These are phyloP conservation scores for Lepidurus arcticus DNA, from an alignment of 1,140 invertebrate genomes.

Conservation along the genomic window DNA sequence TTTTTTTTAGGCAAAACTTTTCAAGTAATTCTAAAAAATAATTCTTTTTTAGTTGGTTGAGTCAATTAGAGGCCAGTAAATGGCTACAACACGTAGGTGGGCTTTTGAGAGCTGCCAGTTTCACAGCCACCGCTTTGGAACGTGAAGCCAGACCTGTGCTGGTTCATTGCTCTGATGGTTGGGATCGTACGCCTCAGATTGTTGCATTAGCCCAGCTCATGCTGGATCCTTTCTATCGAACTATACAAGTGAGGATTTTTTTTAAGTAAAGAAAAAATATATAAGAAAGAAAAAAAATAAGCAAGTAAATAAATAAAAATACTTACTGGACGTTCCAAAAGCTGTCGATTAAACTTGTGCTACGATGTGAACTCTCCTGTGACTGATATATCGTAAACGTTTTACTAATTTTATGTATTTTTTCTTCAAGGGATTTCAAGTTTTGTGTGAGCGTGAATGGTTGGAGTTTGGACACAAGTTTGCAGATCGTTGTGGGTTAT, in stretches of 20 bases:
- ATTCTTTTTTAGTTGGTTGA: constrained; percentile 66
- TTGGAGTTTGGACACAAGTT: constrained; percentile 96
- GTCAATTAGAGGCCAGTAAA: constrained; percentile 74
- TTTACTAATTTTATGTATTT: constrained; percentile 33
- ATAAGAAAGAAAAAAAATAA: constrained; percentile 26
- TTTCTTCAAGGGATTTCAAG: constrained; percentile 72
- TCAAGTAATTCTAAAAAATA: constrained; percentile 30
- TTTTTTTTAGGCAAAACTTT: constrained; percentile 36
- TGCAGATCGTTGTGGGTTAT: constrained; percentile 85
- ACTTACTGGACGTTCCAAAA: background rate
- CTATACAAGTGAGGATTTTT: constrained; percentile 63
- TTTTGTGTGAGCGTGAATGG: constrained; percentile 90
- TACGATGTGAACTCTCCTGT: background rate
- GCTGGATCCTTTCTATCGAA: constrained; percentile 88
- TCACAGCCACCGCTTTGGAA: constrained; percentile 71
- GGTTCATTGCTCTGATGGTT: constrained; percentile 94
- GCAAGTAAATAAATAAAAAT: background rate
- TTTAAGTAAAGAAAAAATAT: background rate
- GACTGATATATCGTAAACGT: constrained; percentile 27
- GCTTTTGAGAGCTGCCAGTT: constrained; percentile 69
- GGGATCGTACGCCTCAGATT: constrained; percentile 94
- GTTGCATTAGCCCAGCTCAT: constrained; percentile 84
- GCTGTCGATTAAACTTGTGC: constrained; percentile 4
- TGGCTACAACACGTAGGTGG: constrained; percentile 87
- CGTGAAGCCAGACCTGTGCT: constrained; percentile 80